Evolutionary conservation across 2,888 invertebrate genomes (phyloP), one percentile per base, ranked within the genome.

Genomic region (Calliphora vomitoria): DNA sequence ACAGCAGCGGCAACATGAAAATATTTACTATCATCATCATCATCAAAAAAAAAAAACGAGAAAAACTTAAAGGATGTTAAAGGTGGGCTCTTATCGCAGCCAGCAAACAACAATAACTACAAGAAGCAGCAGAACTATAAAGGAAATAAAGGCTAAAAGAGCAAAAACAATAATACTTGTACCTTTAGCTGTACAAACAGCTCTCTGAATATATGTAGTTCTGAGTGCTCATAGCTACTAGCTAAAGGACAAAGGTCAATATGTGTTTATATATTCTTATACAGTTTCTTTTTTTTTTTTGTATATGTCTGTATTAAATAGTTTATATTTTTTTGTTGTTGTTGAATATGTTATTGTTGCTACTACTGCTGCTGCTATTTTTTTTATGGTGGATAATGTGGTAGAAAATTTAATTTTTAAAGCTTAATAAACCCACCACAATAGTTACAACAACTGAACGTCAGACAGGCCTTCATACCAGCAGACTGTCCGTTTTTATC

Each of bases 331-430:
- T 50, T 8, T 44, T 8, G 8, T 44, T 44, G 44, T 13, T 10
- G 35, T 35, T 35, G 35, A 25, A 41, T 13, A 15, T 35, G 4
- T 47, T 72, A 11, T 74, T 13, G 25, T 25, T 25, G 25, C 25
- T 62, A 62, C 41, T 64, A n/a, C 60, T 62, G 20, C 38, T 66
- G 11, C 13, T 50, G 10, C 31, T 5, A 3, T 25, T 47, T 72
- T 62, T 71, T 66, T 18, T 72, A 20, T 55, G 58, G 25, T 58
- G 80, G 55, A 83, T 87, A 82, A 87, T 85, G 74, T 80, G 74
- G 76, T 78, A 64, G 84, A 85, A 85, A 87, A 87, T 87, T 87
- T 35, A 87, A 87, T 87, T 87, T 79, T 85, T 69, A 75, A 75
- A 82, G 81, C 74, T 82, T 82, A 72, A 87, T 79, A 85, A 82